phyloP scores from a whole-genome alignment of 2,113 vertebrate genomes.

The Notothenia rossii region DNA sequence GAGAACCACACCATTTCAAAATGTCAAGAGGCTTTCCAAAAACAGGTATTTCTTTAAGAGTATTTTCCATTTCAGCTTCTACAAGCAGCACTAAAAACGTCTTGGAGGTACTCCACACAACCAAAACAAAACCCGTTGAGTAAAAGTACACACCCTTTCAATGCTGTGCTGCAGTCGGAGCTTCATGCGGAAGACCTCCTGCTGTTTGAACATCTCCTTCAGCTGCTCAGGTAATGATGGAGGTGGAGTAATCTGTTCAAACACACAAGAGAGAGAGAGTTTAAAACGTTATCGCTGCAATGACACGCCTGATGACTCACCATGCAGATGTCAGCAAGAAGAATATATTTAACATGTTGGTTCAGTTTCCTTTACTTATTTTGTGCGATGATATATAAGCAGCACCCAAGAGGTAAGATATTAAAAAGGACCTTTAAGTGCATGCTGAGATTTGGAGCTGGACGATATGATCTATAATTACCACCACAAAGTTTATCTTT shows the following conservation, averaged over 20 bases:
- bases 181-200: slow-evolving; percentile 98
- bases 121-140: background rate
- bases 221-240: slow-evolving; percentile 95
- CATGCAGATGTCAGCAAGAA: background rate
- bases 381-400: background rate
- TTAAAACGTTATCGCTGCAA: background rate
- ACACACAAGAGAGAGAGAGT: slow-evolving; percentile 13
- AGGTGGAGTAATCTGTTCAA: slow-evolving; percentile 94
- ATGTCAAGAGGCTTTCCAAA: background rate
- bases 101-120: background rate
- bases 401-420: background rate
- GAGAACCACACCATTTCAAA: background rate
- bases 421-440: no score
- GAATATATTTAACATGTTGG: background rate
- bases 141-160: slow-evolving; percentile 87
- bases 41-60: background rate
- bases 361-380: background rate
- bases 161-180: slow-evolving; percentile 97
- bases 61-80: background rate
- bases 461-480: no score
- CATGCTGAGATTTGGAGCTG: no score
- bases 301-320: background rate
- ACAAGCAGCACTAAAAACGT: background rate
- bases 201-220: slow-evolving; percentile 98
- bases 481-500: no score